A percentile compares a stretch with the other conserved stretches of the same genome.
phyloP scores from a whole-genome alignment of 1,140 invertebrate species.

The Homarus americanus region DNA sequence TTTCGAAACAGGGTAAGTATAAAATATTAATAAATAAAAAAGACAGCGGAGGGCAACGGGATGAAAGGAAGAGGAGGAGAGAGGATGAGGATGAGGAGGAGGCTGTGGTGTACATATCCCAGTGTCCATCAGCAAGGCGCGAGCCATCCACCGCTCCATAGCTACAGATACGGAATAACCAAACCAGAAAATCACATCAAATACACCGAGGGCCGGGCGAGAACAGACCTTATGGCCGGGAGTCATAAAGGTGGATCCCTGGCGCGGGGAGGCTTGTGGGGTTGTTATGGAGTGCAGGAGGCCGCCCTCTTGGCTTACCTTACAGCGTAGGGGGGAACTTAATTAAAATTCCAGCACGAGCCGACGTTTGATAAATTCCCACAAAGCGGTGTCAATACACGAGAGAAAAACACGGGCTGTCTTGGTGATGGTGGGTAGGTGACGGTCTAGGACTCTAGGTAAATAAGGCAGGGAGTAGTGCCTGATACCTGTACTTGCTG shows the following conservation, averaged over 20 bases:
- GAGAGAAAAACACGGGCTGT: constrained; percentile 11
- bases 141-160: background rate
- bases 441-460: too few species aligned
- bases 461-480: too few species aligned
- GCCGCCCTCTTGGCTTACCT: constrained; percentile 28
- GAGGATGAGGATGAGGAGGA: too few species aligned
- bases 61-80: too few species aligned
- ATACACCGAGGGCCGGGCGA: background rate
- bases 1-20: too few species aligned
- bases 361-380: constrained; percentile 54
- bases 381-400: constrained; percentile 39
- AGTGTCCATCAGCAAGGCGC: background rate
- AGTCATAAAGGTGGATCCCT: background rate
- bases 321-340: constrained; percentile 40
- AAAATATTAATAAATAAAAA: too few species aligned
- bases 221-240: background rate
- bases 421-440: constrained; percentile 26
- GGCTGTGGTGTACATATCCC: background rate
- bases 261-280: constrained; percentile 2
- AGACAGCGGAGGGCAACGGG: too few species aligned
- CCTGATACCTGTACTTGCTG: too few species aligned
- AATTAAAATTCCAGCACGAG: constrained; percentile 55
- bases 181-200: constrained; percentile 7
- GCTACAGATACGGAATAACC: background rate
- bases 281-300: background rate